Base-by-base conservation (phyloP, 1,140 invertebrate species). In the Arion vulgaris region DNA sequence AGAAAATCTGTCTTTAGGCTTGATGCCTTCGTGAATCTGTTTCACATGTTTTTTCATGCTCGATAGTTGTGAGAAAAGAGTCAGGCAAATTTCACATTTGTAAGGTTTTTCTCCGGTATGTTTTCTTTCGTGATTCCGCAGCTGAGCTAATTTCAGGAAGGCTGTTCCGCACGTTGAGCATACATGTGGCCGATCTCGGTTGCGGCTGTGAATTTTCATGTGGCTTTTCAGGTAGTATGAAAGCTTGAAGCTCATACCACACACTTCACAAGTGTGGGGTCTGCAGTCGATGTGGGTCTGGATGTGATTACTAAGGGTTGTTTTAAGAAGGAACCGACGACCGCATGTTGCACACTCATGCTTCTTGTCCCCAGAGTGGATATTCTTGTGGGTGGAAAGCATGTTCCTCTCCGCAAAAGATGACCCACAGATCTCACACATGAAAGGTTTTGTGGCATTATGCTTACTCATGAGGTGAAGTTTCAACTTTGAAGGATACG, bases 91-190 rank as follows among this genome's bases (percentile, higher is more conserved):
- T 17, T 81, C 80, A 51, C 87, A 88, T 13, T 39, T 62, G 83
- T 87, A 87, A 83, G 85, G n/a, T 34, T 83, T 51, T 53, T 75
- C 80, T 45, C 74, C 72, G 79, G 83, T 86, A 62, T 86, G 85
- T 19, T 49, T 83, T 38, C 77, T 66, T 53, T 73, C 74, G 68
- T 85, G 83, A 11, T 79, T 79, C 15, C 45, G 38, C 45, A 85
- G 80, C 89, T 98, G 98, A 71, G 96, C 96, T 57, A 96, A 94
- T 92, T 97, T 96, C 92, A 97, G 97, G 90, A 97, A 97, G 96
- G 97, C 76, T 28, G 81, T 75, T 0, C 73, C 71, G 51, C 83
- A 84, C 68, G 97, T 95, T 1, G 95, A 93, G 75, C 85, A 87
- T 26, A 53, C 23, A 34, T 81, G 71, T 5, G 76, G 51, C 23